A percentile compares a stretch with the other conserved stretches of the same genome.
These are phyloP conservation scores for Ostrea edulis DNA, from an alignment of 1,140 invertebrate genomes.

Conservation along the genomic window DNA sequence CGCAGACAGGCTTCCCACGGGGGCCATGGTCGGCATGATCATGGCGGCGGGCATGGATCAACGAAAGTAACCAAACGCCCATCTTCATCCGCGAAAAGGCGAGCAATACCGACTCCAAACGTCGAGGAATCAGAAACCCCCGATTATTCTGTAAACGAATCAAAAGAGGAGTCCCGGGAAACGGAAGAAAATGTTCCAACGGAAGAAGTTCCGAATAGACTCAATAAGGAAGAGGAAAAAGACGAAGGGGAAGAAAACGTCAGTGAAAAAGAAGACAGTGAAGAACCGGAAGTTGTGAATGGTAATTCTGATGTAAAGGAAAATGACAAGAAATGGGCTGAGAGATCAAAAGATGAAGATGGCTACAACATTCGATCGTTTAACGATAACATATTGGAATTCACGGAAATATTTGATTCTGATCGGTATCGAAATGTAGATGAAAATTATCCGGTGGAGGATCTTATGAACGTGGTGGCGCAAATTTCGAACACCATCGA, in stretches of 20 bases:
- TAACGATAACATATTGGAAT: slow-evolving; percentile 60
- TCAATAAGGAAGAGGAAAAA: slow-evolving; percentile 6
- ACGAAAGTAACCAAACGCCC: not conserved
- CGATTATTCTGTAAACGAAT: not conserved
- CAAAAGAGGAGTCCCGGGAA: not conserved
- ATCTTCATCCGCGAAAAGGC: not conserved
- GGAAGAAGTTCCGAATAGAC: not conserved
- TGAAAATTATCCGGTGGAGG: slow-evolving; percentile 62
- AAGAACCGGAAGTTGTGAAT: not conserved
- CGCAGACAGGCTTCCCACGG: not conserved
- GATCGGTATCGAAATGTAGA: slow-evolving; percentile 54
- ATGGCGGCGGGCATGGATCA: slow-evolving; percentile 1
- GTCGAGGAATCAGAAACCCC: not conserved
- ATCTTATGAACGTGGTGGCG: slow-evolving; percentile 60
- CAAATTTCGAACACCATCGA: slow-evolving; percentile 58
- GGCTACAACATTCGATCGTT: slow-evolving; percentile 59
- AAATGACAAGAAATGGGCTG: slow-evolving; percentile 36
- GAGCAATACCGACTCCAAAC: not conserved
- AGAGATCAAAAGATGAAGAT: slow-evolving; percentile 46
- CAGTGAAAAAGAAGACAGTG: not conserved
- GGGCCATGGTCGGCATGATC: slow-evolving; percentile 22
- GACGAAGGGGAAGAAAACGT: not conserved
- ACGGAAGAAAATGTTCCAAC: not conserved
- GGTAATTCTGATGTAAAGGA: not conserved
- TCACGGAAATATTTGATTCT: slow-evolving; percentile 57